Conservation (phyloP, 2,888 invertebrate species). For the Xanthia togata region DNA sequence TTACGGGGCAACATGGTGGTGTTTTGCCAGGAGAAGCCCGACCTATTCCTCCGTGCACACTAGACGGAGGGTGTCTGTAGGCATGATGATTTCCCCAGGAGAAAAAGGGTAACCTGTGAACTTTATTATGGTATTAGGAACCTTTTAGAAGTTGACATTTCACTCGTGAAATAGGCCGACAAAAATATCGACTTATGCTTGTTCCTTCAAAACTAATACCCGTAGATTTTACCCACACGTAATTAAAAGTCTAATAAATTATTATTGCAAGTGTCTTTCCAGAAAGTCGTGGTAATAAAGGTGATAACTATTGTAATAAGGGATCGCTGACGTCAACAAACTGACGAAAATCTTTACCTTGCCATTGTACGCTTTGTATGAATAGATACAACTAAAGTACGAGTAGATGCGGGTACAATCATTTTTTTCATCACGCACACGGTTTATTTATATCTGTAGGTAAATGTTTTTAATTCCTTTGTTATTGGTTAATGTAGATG, state of each 20-base stretch:
- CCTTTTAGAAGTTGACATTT: neutral
- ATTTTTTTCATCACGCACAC: constrained; percentile 41
- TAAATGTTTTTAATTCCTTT: constrained; percentile 24
- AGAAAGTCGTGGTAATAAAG: constrained; percentile 18
- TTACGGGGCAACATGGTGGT: too few species aligned
- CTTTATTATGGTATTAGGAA: too few species aligned
- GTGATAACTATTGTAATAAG: constrained; percentile 33
- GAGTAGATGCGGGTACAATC: constrained; percentile 63
- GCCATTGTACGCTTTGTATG: constrained; percentile 55
- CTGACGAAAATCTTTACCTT: constrained; percentile 69
- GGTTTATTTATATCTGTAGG: constrained; percentile 30
- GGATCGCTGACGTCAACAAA: constrained; percentile 61
- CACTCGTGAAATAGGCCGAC: neutral
- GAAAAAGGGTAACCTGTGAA: neutral
- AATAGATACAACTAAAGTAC: constrained; percentile 56
- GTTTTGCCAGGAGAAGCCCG: neutral
- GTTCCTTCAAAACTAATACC: constrained; percentile 5
- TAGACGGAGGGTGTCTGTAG: neutral
- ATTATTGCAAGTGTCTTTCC: constrained; percentile 20
- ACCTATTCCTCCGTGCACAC: neutral
- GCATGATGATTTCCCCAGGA: neutral
- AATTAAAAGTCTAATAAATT: constrained; percentile 8
- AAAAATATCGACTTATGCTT: neutral
- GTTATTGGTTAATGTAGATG: constrained; percentile 1
- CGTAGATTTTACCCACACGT: constrained; percentile 5